phyloP scores from a whole-genome alignment of 1,140 invertebrate species.

The Scaptomyza hsui region DNA sequence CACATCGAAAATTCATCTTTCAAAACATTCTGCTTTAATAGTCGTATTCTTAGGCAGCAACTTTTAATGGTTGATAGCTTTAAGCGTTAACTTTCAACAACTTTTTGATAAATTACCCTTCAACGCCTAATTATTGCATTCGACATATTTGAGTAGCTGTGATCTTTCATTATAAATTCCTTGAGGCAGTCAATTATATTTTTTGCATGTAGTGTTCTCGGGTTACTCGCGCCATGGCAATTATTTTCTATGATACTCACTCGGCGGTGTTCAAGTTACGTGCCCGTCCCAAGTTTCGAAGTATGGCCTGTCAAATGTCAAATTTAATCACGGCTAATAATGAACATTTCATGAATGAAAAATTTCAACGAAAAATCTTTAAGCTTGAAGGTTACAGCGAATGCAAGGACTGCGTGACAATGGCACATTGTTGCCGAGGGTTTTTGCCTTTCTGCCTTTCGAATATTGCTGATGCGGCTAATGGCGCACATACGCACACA shows the following conservation, averaged over 20 bases:
- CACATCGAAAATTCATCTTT: no score
- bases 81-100: not conserved
- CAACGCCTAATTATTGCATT: not conserved
- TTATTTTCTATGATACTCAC: not conserved
- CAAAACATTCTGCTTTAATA: no score
- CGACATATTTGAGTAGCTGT: not conserved
- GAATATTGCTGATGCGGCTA: slow-evolving; percentile 13
- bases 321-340: slow-evolving; percentile 56
- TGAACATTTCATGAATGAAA: slow-evolving; percentile 62
- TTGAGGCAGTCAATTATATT: slow-evolving; percentile 16
- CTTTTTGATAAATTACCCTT: not conserved
- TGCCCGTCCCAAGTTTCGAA: slow-evolving; percentile 9
- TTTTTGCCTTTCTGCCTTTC: not conserved
- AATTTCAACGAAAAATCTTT: slow-evolving; percentile 40
- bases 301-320: slow-evolving; percentile 44
- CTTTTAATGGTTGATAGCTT: not conserved
- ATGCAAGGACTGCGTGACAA: slow-evolving; percentile 59
- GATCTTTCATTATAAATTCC: slow-evolving; percentile 18
- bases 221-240: slow-evolving; percentile 1
- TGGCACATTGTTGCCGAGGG: slow-evolving; percentile 34
- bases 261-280: slow-evolving; percentile 25
- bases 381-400: slow-evolving; percentile 12
- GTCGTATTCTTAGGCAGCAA: not conserved
- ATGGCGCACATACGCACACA: slow-evolving; percentile 5
- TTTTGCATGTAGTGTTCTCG: slow-evolving; percentile 10